Evolutionary conservation across 2,113 vertebrate genomes (phyloP).

Genomic region (Pteruthius melanotis): DNA sequence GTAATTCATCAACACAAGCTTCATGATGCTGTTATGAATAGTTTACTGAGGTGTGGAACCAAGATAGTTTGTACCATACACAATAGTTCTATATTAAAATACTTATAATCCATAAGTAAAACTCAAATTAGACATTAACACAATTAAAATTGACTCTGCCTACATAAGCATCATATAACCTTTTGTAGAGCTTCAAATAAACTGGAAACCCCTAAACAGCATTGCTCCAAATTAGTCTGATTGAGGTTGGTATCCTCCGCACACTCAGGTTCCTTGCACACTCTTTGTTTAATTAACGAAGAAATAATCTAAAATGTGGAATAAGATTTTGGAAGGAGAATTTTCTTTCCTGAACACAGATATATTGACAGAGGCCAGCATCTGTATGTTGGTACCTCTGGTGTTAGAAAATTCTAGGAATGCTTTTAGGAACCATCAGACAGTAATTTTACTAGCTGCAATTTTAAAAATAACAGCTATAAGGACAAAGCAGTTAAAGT

Average conservation of each 20-base stretch:
- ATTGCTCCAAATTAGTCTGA: neutral
- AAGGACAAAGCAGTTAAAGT: neutral
- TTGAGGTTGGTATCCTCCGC: neutral
- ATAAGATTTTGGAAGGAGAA: neutral
- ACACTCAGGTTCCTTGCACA: neutral
- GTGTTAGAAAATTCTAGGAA: neutral
- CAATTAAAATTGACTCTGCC: neutral
- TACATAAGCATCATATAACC: accelerated
- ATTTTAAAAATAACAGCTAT: neutral
- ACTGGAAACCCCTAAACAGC: neutral
- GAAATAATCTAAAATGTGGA: neutral
- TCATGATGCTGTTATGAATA: neutral
- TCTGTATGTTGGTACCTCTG: neutral
- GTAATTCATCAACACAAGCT: neutral
- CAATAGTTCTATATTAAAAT: neutral
- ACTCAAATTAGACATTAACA: neutral
- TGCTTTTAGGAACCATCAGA: neutral
- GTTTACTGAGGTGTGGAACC: neutral
- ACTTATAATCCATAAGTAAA: neutral
- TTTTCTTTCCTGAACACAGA: neutral
- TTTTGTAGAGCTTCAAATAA: neutral
- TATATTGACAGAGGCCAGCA: neutral
- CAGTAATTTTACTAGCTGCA: neutral
- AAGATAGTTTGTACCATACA: neutral
- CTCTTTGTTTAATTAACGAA: neutral